phyloP scores from a whole-genome alignment of 2,888 invertebrate genomes.

The Eupithecia inturbata region DNA sequence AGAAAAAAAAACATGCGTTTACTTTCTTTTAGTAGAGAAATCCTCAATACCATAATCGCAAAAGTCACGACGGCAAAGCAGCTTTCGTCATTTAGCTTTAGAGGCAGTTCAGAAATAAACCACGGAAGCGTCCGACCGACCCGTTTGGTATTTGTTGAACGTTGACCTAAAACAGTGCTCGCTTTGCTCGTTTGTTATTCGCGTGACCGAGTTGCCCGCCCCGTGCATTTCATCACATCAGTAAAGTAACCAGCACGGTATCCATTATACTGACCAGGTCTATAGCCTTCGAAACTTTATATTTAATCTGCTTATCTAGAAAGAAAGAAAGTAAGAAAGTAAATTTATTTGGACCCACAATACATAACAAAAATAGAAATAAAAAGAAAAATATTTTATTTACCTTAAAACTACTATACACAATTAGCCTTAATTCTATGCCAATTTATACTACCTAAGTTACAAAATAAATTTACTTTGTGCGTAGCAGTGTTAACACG shows the following conservation, averaged over 20 bases:
- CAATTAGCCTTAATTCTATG: too few relatives aligned
- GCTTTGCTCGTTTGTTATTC: slow-evolving; percentile 83
- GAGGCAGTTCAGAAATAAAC: slow-evolving; percentile 82
- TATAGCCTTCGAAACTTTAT: slow-evolving; percentile 13
- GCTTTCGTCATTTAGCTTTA: slow-evolving; percentile 73
- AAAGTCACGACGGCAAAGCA: slow-evolving; percentile 66
- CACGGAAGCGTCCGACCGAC: slow-evolving; percentile 83
- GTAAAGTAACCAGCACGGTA: slow-evolving; percentile 46
- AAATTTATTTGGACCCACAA: too few relatives aligned
- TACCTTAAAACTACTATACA: too few relatives aligned
- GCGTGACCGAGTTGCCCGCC: slow-evolving; percentile 68
- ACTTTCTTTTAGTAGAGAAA: neutral
- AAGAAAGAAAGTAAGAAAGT: too few relatives aligned
- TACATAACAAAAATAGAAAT: too few relatives aligned
- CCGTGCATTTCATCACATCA: slow-evolving; percentile 50
- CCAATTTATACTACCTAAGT: too few relatives aligned
- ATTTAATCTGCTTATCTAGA: neutral
- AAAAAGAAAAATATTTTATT: too few relatives aligned
- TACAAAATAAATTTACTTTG: too few relatives aligned
- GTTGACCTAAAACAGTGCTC: slow-evolving; percentile 84
- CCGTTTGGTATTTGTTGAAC: slow-evolving; percentile 84
- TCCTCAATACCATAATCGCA: slow-evolving; percentile 57
- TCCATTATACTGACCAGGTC: slow-evolving; percentile 40
- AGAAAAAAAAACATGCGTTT: neutral
- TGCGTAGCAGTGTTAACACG: too few relatives aligned